Evolutionary conservation across 2,888 invertebrate species (phyloP).

Genomic region (Agrochola lota): DNA sequence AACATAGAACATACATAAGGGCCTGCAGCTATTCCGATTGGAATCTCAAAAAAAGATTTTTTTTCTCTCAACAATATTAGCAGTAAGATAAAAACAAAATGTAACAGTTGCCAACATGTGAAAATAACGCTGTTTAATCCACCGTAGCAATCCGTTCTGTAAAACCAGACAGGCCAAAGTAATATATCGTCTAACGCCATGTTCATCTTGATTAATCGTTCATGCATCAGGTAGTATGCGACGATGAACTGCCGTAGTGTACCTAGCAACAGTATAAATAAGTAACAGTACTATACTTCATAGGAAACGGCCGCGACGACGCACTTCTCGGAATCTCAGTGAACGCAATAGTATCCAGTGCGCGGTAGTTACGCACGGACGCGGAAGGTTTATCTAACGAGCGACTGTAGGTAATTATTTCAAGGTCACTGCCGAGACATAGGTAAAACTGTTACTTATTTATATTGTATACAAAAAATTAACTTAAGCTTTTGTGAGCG

Average conservation of each 20-base stretch:
- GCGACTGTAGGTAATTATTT: too few species aligned
- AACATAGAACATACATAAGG: not conserved
- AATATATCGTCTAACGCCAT: conserved; percentile 58
- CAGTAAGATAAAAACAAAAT: conserved; percentile 25
- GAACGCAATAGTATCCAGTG: too few species aligned
- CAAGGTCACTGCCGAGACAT: too few species aligned
- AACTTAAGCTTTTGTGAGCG: not conserved
- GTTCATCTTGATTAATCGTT: conserved; percentile 63
- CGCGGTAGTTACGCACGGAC: too few species aligned
- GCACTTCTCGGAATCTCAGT: too few species aligned
- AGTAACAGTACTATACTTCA: too few species aligned
- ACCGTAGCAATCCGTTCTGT: conserved; percentile 47
- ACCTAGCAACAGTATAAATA: not conserved
- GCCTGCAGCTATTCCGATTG: not conserved
- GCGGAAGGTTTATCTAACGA: too few species aligned
- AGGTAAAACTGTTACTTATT: too few species aligned
- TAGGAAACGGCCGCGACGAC: too few species aligned
- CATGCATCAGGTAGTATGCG: conserved; percentile 50
- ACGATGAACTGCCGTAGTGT: conserved; percentile 26
- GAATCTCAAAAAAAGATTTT: conserved; percentile 25
- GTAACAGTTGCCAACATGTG: conserved; percentile 37
- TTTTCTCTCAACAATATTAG: conserved; percentile 21
- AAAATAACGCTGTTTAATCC: conserved; percentile 52
- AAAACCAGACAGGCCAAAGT: conserved; percentile 62
- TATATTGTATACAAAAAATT: too few species aligned